Evolutionary conservation across 2,888 invertebrate genomes (phyloP), one percentile per base, ranked within the genome.

Genomic region (Chaetogeoica ovagalla): DNA sequence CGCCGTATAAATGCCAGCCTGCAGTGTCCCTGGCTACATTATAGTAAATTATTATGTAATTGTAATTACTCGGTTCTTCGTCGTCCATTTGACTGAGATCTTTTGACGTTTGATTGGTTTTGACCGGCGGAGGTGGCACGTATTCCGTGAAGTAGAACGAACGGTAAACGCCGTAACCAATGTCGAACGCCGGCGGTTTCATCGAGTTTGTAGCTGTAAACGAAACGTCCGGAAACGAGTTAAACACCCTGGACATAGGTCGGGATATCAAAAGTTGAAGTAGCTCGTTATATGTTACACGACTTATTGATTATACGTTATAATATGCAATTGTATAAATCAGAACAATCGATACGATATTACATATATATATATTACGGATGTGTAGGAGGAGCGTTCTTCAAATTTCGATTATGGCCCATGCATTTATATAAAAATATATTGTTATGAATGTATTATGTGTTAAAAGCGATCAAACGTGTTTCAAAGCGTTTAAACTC

Each of bases 141-240:
- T 75, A 83, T 57, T 82, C 82, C 8, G 82, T 77, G 48, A 83
- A 85, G 81, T 86, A 83, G 48, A 83, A 85, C 6, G 87, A 86
- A 39, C 85, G 85, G 83, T 87, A 87, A 4, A 85, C 85, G 4
- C 87, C 87, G 15, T 82, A 83, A n/a, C 83, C 82, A 55, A 83
- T 82, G 48, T 83, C 84, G 23, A 73, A 73, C 21, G 82, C 72
- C 39, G 82, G 77, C 55, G 79, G 81, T 70, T 72, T 77, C 76
- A 82, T 77, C 48, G 82, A 66, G 62, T 82, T 82, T 9, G 81
- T 77, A 21, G 82, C 82, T 82, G 59, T 55, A 77, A 73, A 21
- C 66, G 37, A 81, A 74, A 68, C 57, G 30, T 5, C 23, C 1
- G 17, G 23, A 39, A 9, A 4, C 19, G 23, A 0, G 72, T 69